Percentiles rank a stretch among this genome's conserved stretches.
phyloP scores from a whole-genome alignment of 2,797 vertebrate genomes.

The Sebastiscus albofasciatus region DNA sequence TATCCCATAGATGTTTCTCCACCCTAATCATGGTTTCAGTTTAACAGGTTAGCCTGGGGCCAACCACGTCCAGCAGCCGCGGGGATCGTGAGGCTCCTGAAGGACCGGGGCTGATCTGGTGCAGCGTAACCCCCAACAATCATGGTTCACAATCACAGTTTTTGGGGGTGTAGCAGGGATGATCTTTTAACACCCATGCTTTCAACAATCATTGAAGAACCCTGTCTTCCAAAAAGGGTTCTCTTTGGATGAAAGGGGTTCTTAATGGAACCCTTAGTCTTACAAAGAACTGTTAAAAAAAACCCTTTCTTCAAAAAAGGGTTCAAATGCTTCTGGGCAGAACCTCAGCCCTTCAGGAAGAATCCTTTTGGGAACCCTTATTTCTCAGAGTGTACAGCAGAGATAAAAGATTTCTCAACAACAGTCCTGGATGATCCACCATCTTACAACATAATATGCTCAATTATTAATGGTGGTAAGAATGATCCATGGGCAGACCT shows the following conservation, averaged over 20 bases:
- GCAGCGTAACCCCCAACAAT: not conserved
- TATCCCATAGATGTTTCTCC: not conserved
- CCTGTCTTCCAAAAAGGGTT: too few species aligned
- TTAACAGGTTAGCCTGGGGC: not conserved
- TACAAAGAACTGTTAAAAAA: not conserved
- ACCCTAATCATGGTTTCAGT: not conserved
- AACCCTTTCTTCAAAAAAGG: not conserved
- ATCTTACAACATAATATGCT: conserved; percentile 55
- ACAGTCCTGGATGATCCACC: conserved; percentile 28
- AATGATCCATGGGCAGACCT: conserved; percentile 51
- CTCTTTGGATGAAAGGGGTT: not conserved
- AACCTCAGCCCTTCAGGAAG: not conserved
- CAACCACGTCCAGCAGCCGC: not conserved
- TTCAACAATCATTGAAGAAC: not conserved
- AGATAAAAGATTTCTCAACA: conserved; percentile 42
- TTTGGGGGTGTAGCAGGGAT: not conserved
- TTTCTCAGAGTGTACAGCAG: not conserved
- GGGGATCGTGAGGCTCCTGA: not conserved
- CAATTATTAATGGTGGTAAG: conserved; percentile 65
- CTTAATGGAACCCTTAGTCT: not conserved
- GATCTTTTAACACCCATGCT: not conserved
- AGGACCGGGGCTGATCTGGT: not conserved
- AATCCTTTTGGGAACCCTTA: not conserved
- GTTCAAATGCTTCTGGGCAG: not conserved
- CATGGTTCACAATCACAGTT: not conserved